Evolutionary conservation across 2,888 invertebrate species (phyloP), one percentile per base, ranked within the genome.

Genomic region (Drosophila anomelani): DNA sequence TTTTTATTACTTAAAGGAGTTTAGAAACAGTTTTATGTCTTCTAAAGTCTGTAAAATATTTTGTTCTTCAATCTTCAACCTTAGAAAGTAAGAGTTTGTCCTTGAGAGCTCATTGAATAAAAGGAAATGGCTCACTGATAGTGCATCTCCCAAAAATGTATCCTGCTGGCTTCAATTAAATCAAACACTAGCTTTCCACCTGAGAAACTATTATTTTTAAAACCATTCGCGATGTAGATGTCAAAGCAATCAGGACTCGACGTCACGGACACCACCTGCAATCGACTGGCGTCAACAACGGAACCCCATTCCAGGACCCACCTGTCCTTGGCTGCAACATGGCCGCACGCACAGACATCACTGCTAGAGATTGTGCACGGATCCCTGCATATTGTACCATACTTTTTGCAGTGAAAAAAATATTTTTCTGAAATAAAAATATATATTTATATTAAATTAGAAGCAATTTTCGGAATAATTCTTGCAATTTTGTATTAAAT

Each of bases 241-340:
- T 81, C 81, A 84, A 84, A 77, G 79, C 87, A 82, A 79, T 82
- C 75, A 81, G 53, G 55, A 68, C 68, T 56, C 49, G 79, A 51
- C 70, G 53, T 57, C 49, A 49, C 39, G 46, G 59, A 67, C 41
- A 43, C 56, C 67, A 73, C 70, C 69, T 80, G 84, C 62, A 70
- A 66, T 70, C 67, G 76, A 80, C 55, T 80, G 79, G 67, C 80
- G 66, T 51, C 78, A 83, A 76, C 66, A 78, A 59, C 49, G 58
- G 60, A 4, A 23, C 10, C 36, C 51, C 51, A 5, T 53, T 10
- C 51, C 51, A 34, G 36, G 15, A 6, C 10, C 46, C 29, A 61
- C 61, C 55, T 64, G 56, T 67, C 68, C 68, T 61, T 54, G 66
- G 61, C 44, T 73, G 60, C 80, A 82, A 78, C 78, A 76, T 73